Percentiles rank a stretch among this genome's conserved stretches.
Evolutionary conservation across 2,797 vertebrate species (phyloP).

Genomic region (Zenarchopterus dispar): DNA sequence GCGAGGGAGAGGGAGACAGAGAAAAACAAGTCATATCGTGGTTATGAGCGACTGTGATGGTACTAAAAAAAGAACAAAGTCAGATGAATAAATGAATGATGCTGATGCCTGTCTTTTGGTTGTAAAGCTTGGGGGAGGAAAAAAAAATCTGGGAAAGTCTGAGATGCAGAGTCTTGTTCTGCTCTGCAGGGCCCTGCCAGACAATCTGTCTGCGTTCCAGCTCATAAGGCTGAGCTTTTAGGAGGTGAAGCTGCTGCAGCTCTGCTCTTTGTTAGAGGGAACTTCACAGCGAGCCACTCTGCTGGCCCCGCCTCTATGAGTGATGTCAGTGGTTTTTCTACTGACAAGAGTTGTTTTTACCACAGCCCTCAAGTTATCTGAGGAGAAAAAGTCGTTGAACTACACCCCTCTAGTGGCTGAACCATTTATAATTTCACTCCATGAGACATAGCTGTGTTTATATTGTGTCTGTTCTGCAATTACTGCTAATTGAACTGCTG

Average conservation of each 20-base stretch:
- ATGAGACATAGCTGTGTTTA: not conserved
- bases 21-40: not conserved
- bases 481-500: not conserved
- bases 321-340: conserved; percentile 18
- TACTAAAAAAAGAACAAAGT: conserved; percentile 10
- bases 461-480: not conserved
- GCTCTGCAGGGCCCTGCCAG: conserved; percentile 39
- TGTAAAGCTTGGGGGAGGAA: conserved; percentile 34
- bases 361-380: not conserved
- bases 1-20: not conserved
- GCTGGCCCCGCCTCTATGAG: conserved; percentile 7
- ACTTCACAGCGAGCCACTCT: conserved; percentile 14
- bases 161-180: conserved; percentile 42
- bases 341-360: conserved; percentile 11
- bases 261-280: conserved; percentile 31
- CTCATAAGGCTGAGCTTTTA: conserved; percentile 51
- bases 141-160: conserved; percentile 28
- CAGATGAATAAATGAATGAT: conserved; percentile 22
- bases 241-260: conserved; percentile 28
- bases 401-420: conserved; percentile 48
- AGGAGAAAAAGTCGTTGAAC: conserved; percentile 2
- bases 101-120: conserved; percentile 25
- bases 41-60: conserved; percentile 10
- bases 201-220: conserved; percentile 52
- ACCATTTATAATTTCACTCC: not conserved